These are phyloP conservation scores for Ditylenchus weischeri DNA, from an alignment of 2,888 invertebrate genomes.

Conservation along the genomic window DNA sequence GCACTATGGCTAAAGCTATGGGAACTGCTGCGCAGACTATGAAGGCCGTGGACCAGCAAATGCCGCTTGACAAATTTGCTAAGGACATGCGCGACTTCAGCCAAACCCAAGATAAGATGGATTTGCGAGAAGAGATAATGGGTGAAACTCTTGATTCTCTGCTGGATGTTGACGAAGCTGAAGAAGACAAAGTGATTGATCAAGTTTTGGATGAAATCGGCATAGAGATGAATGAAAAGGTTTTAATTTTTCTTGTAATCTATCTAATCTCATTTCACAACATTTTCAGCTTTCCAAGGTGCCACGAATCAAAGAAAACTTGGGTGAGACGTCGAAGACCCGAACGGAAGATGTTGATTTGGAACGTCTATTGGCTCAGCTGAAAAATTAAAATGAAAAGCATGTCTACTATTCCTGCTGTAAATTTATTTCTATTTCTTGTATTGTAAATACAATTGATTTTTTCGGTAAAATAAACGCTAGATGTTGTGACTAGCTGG, in stretches of 20 bases:
- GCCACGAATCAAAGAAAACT: not conserved
- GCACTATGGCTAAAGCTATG: conserved; percentile 82
- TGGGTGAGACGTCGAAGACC: conserved; percentile 2
- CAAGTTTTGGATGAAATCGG: conserved; percentile 93
- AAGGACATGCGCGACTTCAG: conserved; percentile 80
- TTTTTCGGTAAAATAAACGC: no score
- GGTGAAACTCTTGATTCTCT: conserved; percentile 86
- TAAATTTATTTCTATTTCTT: not conserved
- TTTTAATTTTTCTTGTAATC: conserved; percentile 53
- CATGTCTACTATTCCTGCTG: not conserved
- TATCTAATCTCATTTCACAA: not conserved
- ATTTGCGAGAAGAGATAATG: conserved; percentile 82
- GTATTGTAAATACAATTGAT: not conserved
- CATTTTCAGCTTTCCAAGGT: conserved; percentile 6
- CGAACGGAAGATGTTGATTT: conserved; percentile 5
- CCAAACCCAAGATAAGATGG: conserved; percentile 80
- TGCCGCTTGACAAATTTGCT: conserved; percentile 66
- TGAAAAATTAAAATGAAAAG: conserved; percentile 6
- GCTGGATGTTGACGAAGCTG: conserved; percentile 81
- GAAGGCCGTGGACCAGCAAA: conserved; percentile 75
- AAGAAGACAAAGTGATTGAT: conserved; percentile 80
- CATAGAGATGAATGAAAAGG: conserved; percentile 86
- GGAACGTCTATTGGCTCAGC: conserved; percentile 6
- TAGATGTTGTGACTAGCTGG: no score
- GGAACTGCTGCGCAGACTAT: conserved; percentile 82